Evolutionary conservation across 2,888 invertebrate genomes (phyloP).

Genomic region (Morpho helenor): DNA sequence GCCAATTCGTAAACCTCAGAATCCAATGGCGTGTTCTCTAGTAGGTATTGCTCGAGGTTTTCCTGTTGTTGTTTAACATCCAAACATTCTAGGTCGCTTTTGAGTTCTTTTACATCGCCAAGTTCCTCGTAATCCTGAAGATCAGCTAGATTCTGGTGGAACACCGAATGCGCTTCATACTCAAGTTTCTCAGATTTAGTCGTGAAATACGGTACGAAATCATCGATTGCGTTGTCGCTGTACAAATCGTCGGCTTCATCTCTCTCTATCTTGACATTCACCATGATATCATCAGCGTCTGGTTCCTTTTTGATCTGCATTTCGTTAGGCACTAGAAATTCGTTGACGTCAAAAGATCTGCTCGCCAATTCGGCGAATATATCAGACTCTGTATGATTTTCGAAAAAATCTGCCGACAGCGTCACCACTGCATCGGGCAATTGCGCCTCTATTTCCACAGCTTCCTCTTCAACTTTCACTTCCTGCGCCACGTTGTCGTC

Average conservation of each 20-base stretch:
- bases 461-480: conserved; percentile 65
- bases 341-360: conserved; percentile 69
- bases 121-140: conserved; percentile 74
- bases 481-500: conserved; percentile 72
- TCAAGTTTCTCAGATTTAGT: conserved; percentile 55
- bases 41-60: conserved; percentile 60
- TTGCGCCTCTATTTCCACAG: conserved; percentile 24
- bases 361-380: conserved; percentile 63
- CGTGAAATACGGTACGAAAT: conserved; percentile 64
- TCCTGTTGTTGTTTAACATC: conserved; percentile 65
- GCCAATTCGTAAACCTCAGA: conserved; percentile 57
- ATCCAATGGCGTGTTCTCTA: conserved; percentile 69
- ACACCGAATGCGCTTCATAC: conserved; percentile 66
- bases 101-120: conserved; percentile 56
- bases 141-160: conserved; percentile 79
- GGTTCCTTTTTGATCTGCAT: conserved; percentile 68
- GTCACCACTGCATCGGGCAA: conserved; percentile 59
- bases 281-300: conserved; percentile 33
- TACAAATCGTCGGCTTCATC: conserved; percentile 53
- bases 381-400: conserved; percentile 57
- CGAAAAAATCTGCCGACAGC: conserved; percentile 56
- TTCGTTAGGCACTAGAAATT: conserved; percentile 56
- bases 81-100: conserved; percentile 59
- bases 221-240: conserved; percentile 67
- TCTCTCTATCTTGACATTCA: conserved; percentile 56